Conservation (phyloP, 2,113 vertebrate species). For the Meriones unguiculatus region DNA sequence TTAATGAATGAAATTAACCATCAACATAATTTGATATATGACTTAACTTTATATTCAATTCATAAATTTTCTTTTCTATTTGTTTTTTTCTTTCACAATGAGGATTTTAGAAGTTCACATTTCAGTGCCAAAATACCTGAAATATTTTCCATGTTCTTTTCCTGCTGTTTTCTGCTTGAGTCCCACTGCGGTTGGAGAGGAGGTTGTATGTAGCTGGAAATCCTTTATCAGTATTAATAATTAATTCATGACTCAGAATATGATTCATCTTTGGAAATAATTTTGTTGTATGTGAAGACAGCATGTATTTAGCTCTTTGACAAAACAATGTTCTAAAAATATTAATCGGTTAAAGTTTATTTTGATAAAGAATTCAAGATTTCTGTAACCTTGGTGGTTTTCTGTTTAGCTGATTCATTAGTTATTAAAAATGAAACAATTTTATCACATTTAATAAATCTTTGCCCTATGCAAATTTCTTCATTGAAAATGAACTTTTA, state of each 20-base stretch:
- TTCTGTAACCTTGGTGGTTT: neutral
- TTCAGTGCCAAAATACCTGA: neutral
- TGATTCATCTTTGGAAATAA: neutral
- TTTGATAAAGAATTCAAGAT: neutral
- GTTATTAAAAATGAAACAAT: neutral
- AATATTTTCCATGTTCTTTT: neutral
- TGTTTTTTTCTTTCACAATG: neutral
- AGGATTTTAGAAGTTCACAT: neutral
- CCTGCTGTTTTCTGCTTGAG: neutral
- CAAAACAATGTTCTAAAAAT: neutral
- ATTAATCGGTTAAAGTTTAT: neutral
- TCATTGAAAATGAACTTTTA: neutral
- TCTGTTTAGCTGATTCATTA: neutral
- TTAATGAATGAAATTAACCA: neutral
- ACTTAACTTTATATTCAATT: neutral
- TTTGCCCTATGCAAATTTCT: neutral
- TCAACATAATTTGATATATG: too few species aligned
- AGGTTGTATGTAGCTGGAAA: too few species aligned
- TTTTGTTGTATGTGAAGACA: neutral
- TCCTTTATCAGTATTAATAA: neutral
- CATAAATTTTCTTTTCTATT: neutral
- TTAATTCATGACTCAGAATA: neutral
- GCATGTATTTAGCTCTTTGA: neutral
- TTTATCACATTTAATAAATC: neutral
- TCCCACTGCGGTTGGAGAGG: neutral